Percentiles rank a stretch among this genome's conserved stretches.
phyloP scores from a whole-genome alignment of 2,797 vertebrate genomes.

The Ctenosaura bakeri region DNA sequence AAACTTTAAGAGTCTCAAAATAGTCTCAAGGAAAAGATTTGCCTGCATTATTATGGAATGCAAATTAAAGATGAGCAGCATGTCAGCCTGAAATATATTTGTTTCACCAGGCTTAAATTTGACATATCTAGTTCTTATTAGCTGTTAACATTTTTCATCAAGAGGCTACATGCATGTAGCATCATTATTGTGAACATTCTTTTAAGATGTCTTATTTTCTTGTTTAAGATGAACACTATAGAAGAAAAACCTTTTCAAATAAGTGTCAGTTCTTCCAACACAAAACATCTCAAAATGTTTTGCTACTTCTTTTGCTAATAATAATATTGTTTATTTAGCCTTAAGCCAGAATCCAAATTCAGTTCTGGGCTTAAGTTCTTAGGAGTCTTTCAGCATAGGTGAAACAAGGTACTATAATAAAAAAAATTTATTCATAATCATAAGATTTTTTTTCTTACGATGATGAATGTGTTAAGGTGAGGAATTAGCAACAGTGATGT shows the following conservation, averaged over 20 bases:
- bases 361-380: neutral
- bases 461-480: neutral
- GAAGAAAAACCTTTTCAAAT: neutral
- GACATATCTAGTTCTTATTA: neutral
- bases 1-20: neutral
- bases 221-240: neutral
- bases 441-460: neutral
- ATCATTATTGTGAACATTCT: neutral
- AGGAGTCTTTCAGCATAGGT: neutral
- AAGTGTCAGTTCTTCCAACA: neutral
- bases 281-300: neutral
- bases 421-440: too few relatives aligned
- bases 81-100: conserved; percentile 14
- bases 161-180: neutral
- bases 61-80: neutral
- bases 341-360: neutral
- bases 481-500: neutral
- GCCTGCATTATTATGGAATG: neutral
- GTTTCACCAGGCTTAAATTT: conserved; percentile 15
- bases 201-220: neutral
- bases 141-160: neutral
- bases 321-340: neutral
- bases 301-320: neutral
- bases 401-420: neutral
- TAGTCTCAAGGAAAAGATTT: neutral